Percentiles rank a stretch among this genome's conserved stretches.
Evolutionary conservation across 2,113 vertebrate species (phyloP).

Genomic region (Brevimyrus niger): DNA sequence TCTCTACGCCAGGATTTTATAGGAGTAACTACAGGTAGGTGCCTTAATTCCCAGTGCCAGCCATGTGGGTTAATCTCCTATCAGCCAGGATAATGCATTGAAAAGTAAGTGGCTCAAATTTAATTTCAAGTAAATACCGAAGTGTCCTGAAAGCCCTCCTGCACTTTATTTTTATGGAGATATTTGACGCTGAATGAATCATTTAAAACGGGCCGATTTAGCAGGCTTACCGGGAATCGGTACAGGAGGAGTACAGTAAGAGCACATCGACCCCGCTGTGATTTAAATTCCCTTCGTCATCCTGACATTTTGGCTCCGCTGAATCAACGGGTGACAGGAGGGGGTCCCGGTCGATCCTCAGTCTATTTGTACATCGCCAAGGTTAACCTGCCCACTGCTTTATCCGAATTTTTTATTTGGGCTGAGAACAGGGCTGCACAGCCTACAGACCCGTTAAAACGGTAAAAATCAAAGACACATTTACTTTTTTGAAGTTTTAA

Average conservation of each 20-base stretch:
- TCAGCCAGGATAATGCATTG: constrained; percentile 57
- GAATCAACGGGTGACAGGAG: not conserved
- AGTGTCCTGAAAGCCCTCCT: constrained; percentile 9
- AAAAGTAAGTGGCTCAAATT: constrained; percentile 43
- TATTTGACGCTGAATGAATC: not conserved
- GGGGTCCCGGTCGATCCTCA: not conserved
- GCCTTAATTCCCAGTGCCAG: constrained; percentile 42
- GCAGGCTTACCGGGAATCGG: not conserved
- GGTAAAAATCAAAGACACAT: not conserved
- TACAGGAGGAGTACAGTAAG: not conserved
- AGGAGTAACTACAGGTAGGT: constrained; percentile 29
- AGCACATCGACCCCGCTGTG: not conserved
- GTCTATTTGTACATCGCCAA: constrained; percentile 9
- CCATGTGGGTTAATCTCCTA: constrained; percentile 61
- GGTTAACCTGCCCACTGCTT: not conserved
- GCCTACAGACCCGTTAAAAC: too few relatives aligned
- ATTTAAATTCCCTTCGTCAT: not conserved
- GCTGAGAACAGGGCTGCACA: not conserved
- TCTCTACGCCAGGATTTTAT: constrained; percentile 28
- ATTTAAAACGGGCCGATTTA: not conserved
- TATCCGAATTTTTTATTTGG: not conserved
- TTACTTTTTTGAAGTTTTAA: not conserved
- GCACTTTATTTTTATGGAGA: not conserved
- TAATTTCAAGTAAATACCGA: constrained; percentile 40
- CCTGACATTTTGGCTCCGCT: constrained; percentile 7